Conservation (phyloP, 2,888 invertebrate genomes). For the Zaprionus obscuricornis region DNA sequence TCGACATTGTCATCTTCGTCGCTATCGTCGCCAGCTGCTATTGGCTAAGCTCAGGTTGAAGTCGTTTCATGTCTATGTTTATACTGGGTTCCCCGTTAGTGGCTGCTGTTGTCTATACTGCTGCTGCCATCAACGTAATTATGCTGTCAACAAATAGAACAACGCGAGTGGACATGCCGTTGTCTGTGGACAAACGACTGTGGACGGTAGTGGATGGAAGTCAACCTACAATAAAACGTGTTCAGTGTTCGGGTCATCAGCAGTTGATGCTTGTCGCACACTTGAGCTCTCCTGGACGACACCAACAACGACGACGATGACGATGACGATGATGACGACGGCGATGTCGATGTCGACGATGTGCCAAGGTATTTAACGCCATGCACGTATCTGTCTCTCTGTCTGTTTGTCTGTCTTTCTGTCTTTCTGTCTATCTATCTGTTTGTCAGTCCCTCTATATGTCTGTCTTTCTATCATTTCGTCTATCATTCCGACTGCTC, state of each 20-base stretch:
- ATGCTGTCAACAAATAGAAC: slow-evolving; percentile 74
- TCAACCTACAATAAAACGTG: background rate
- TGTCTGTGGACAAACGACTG: slow-evolving; percentile 5
- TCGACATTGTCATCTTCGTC: too few species aligned
- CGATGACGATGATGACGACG: too few species aligned
- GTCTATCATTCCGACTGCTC: background rate
- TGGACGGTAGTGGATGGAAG: background rate
- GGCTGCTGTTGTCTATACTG: slow-evolving; percentile 6
- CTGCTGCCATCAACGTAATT: slow-evolving; percentile 66
- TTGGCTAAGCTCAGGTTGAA: slow-evolving; percentile 23
- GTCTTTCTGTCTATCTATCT: background rate
- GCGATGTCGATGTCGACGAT: slow-evolving; percentile 29
- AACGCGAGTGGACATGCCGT: slow-evolving; percentile 34
- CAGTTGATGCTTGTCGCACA: slow-evolving; percentile 49
- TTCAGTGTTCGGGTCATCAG: slow-evolving; percentile 50
- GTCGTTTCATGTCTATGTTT: background rate
- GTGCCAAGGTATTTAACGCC: slow-evolving; percentile 68
- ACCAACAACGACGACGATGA: too few species aligned
- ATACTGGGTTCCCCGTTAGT: slow-evolving; percentile 1
- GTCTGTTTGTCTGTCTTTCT: slow-evolving; percentile 19
- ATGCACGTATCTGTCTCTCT: slow-evolving; percentile 37
- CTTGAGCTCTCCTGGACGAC: slow-evolving; percentile 19
- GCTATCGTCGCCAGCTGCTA: slow-evolving; percentile 33
- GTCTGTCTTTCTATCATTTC: slow-evolving; percentile 3
- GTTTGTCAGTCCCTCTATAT: slow-evolving; percentile 3